Conservation (phyloP, 2,797 vertebrate genomes). For the Enteromius afrohamiltoni region DNA sequence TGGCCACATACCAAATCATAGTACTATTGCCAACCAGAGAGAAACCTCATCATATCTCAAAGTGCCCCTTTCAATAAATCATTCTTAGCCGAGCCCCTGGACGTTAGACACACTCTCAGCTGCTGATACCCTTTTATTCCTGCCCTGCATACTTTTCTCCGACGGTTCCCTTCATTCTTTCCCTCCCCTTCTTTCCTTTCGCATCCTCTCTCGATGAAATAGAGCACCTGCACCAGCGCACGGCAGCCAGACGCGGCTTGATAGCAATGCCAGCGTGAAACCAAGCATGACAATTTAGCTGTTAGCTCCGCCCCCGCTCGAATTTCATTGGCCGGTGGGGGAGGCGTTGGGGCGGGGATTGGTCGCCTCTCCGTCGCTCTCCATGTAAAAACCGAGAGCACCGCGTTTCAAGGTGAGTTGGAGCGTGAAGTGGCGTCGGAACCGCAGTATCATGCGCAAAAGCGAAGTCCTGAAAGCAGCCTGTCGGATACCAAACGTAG, state of each 20-base stretch:
- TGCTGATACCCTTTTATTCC: constrained; percentile 78
- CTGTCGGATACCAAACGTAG: neutral
- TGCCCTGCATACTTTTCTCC: constrained; percentile 81
- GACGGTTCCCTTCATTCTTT: constrained; percentile 76
- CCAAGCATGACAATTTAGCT: constrained; percentile 78
- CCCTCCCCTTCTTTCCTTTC: constrained; percentile 67
- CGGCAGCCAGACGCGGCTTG: constrained; percentile 74
- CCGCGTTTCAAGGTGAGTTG: constrained; percentile 92
- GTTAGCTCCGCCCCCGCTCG: constrained; percentile 68
- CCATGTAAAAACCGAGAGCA: constrained; percentile 66
- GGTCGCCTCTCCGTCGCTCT: constrained; percentile 69
- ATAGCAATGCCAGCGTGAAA: constrained; percentile 72
- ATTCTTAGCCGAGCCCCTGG: constrained; percentile 78
- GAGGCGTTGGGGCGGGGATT: constrained; percentile 72
- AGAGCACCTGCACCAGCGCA: constrained; percentile 85
- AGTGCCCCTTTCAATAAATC: constrained; percentile 85
- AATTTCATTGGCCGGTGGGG: constrained; percentile 63
- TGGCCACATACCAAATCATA: constrained; percentile 99
- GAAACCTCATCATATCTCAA: constrained; percentile 89
- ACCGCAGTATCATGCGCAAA: constrained; percentile 99
- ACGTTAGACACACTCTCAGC: constrained; percentile 68
- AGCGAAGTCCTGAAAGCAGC: constrained; percentile 65
- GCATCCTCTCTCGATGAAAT: constrained; percentile 71
- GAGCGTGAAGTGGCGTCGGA: constrained; percentile 80
- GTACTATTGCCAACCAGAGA: constrained; percentile 90